Conservation (phyloP, 2,888 invertebrate species). For the Callyntrura guangdongensis region DNA sequence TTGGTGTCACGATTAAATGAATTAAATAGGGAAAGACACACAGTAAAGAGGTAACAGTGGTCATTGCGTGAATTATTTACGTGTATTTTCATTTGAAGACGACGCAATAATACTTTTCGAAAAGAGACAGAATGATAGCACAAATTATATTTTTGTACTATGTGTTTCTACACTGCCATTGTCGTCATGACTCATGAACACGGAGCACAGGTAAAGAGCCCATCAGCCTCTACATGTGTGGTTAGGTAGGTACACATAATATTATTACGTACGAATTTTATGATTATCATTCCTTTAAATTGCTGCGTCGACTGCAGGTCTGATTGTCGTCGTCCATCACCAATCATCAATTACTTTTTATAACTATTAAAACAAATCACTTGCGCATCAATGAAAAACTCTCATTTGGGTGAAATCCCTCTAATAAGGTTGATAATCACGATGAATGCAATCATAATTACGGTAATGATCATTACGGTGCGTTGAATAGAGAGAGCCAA, state of each 20-base stretch:
- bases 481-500: background rate
- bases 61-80: too few species aligned
- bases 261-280: conserved; percentile 40
- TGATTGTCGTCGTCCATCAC: conserved; percentile 33
- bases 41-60: too few species aligned
- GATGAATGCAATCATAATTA: conserved; percentile 47
- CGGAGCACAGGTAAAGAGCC: too few species aligned
- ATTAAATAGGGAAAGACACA: too few species aligned
- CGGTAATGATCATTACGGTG: background rate
- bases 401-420: conserved; percentile 28
- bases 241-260: background rate
- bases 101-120: too few species aligned
- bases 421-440: conserved; percentile 66
- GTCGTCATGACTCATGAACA: conserved; percentile 41
- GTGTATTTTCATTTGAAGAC: too few species aligned
- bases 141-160: background rate
- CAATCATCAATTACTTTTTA: conserved; percentile 39
- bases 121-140: background rate
- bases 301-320: conserved; percentile 31
- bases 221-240: too few species aligned
- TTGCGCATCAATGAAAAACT: conserved; percentile 50
- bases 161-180: background rate
- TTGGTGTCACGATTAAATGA: background rate
- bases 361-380: conserved; percentile 72
- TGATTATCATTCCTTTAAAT: conserved; percentile 57